Evolutionary conservation across 2,888 invertebrate genomes (phyloP), one percentile per base, ranked within the genome.

Genomic region (Petrophora chlorosata): DNA sequence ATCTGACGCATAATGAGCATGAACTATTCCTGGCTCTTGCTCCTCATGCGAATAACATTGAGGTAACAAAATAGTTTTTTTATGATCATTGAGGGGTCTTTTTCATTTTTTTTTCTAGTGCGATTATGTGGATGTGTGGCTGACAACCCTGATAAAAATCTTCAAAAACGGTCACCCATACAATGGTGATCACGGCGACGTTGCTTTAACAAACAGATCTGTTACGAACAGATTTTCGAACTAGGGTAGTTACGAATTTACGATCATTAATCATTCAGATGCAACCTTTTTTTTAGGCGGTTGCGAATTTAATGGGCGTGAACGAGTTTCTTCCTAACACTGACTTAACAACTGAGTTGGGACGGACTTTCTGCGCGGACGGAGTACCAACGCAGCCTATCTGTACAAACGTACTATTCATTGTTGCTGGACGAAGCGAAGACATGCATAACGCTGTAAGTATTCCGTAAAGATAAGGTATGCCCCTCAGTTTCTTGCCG

Each of bases 331-430:
- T 93, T 9, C 94, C 95, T 0, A 91, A 89, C 35, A 77, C 67
- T 23, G 76, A 82, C 2, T 79, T 93, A 5, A 68, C 92, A 32
- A 77, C 77, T 0, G 64, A 76, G 54, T 66, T 90, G 19, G 91
- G 90, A 22, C 63, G 82, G 30, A 47, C 76, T 0, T 67, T 91
- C 2, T 94, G 94, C 61, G 76, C 82, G 22, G 91, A 92, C 52
- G 84, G 82, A 0, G 81, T 85, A 0, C 48, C 82, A 2, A 87
- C 87, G 15, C 92, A 90, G 56, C 88, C 77, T 0, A 63, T 94
- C n/a, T 95, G 95, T 72, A 79, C 86, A 1, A 93, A 93, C 65
- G 61, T 92, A 0, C 71, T 94, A 7, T 94, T 94, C 67, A 67
- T 94, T 0, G 64, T 94, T 0, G 88, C 83, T n/a, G 94, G 93